A percentile compares a stretch with the other conserved stretches of the same genome.
phyloP scores from a whole-genome alignment of 2,797 vertebrate species.

The Brachyalestes nurse region DNA sequence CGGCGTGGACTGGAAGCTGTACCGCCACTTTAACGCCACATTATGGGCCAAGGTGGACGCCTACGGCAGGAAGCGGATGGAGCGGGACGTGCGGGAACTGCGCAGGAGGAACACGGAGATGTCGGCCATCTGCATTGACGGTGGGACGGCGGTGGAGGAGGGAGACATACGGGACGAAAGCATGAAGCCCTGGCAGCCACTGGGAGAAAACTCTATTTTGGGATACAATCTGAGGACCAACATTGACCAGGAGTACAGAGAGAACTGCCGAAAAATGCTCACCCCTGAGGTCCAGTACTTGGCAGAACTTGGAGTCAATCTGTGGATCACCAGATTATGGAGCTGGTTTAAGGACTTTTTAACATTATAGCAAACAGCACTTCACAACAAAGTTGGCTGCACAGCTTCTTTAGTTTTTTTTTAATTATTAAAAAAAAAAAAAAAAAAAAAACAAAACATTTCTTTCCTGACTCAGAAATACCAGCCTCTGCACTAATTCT shows the following conservation, averaged over 20 bases:
- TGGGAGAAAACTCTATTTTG: constrained; percentile 87
- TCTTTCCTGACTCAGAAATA: neutral
- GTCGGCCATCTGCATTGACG: constrained; percentile 85
- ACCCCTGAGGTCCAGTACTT: constrained; percentile 95
- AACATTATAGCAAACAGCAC: neutral
- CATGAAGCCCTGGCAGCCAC: constrained; percentile 92
- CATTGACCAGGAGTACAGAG: constrained; percentile 77
- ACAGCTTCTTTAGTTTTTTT: neutral
- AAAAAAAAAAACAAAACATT: neutral
- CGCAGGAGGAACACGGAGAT: constrained; percentile 84
- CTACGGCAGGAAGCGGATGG: constrained; percentile 86
- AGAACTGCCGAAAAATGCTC: constrained; percentile 92
- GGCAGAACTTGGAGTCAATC: constrained; percentile 85
- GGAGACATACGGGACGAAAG: constrained; percentile 81
- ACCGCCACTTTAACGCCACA: constrained; percentile 87
- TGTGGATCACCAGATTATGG: constrained; percentile 92
- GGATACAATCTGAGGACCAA: constrained; percentile 91
- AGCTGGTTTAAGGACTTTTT: constrained; percentile 77
- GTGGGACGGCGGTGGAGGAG: constrained; percentile 82
- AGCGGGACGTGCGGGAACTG: constrained; percentile 80
- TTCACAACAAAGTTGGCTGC: neutral
- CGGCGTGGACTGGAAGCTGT: constrained; percentile 86
- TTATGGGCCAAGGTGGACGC: constrained; percentile 89
- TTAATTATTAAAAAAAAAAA: neutral
- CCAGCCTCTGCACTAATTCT: constrained; percentile 1